Evolutionary conservation across 2,888 invertebrate species (phyloP).

Genomic region (Notodonta ziczac): DNA sequence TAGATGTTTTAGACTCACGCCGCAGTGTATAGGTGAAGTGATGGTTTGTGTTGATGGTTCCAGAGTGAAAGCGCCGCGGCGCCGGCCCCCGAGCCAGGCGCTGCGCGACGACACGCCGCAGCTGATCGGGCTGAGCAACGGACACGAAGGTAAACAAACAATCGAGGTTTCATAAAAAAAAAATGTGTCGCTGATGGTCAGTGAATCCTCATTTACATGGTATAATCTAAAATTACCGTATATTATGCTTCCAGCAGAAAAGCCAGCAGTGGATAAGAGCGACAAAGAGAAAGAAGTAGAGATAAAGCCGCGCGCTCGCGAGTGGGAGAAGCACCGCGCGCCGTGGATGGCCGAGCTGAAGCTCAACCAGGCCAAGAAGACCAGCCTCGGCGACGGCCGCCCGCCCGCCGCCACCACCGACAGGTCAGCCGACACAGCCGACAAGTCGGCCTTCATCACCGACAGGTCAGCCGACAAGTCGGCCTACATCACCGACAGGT

Average conservation of each 20-base stretch:
- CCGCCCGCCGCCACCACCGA: constrained; percentile 49
- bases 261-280: constrained; percentile 49
- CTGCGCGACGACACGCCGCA: constrained; percentile 73
- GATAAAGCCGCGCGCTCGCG: constrained; percentile 87
- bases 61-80: constrained; percentile 85
- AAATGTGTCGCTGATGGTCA: too few species aligned
- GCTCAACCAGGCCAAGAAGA: constrained; percentile 89
- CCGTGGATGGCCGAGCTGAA: constrained; percentile 94
- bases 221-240: too few species aligned
- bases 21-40: neutral
- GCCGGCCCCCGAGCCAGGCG: constrained; percentile 85
- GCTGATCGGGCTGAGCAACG: constrained; percentile 75
- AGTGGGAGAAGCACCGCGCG: constrained; percentile 89
- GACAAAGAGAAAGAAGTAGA: constrained; percentile 50
- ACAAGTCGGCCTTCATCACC: too few species aligned
- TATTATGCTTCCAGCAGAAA: constrained; percentile 27
- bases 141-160: constrained; percentile 64
- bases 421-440: constrained; percentile 40
- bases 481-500: constrained; percentile 57
- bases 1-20: too few species aligned
- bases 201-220: too few species aligned
- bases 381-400: constrained; percentile 60
- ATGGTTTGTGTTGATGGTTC: constrained; percentile 18
- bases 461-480: too few species aligned
- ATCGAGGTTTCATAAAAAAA: too few species aligned